Conservation (phyloP, 2,888 invertebrate genomes). For the Anagyrus pseudococci region DNA sequence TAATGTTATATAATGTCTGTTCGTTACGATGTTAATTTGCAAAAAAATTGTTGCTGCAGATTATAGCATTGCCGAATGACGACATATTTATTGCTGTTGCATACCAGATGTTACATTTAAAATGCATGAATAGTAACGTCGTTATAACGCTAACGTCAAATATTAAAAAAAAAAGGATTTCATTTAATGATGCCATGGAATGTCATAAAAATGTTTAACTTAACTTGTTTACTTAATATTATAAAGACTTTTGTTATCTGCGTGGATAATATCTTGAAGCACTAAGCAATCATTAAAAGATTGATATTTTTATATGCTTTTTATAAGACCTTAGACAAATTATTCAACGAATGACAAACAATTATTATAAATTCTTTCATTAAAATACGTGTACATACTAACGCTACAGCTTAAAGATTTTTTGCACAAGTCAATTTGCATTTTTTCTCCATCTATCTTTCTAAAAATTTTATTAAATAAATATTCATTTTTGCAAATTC, state of each 20-base stretch:
- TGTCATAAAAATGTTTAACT: background rate
- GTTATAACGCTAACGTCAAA: background rate
- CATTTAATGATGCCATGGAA: background rate
- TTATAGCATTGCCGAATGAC: background rate
- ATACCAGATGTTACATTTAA: background rate
- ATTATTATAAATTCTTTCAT: slow-evolving; percentile 27
- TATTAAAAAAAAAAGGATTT: background rate
- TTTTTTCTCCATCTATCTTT: background rate
- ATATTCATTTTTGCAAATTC: background rate
- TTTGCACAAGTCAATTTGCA: background rate
- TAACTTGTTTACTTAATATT: background rate
- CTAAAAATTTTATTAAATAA: background rate
- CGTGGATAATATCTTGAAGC: background rate
- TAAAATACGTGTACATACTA: too few species aligned
- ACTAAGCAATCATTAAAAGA: slow-evolving; percentile 1
- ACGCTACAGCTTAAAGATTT: too few species aligned
- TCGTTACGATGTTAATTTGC: background rate
- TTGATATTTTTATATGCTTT: slow-evolving; percentile 27
- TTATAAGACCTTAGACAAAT: slow-evolving; percentile 4
- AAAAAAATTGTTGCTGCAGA: background rate
- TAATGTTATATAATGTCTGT: background rate
- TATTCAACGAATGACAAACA: slow-evolving; percentile 6
- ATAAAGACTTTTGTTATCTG: slow-evolving; percentile 4
- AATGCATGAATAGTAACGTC: background rate
- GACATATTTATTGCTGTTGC: background rate